Base-by-base conservation (phyloP, 2,113 vertebrate genomes). In the Acanthochromis polyacanthus region DNA sequence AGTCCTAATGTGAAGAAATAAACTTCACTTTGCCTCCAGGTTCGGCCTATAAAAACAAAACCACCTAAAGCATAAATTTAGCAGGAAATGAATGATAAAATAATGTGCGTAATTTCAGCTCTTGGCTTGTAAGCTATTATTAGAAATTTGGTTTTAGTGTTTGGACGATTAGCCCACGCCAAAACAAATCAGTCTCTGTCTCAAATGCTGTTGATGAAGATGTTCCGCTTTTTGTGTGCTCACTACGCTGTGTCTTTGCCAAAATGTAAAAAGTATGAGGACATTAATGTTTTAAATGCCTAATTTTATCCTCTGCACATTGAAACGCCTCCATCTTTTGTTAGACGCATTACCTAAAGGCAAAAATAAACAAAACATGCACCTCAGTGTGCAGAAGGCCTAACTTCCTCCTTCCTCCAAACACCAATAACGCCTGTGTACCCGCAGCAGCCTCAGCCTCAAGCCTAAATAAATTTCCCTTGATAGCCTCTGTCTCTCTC, bases 381-480 rank as follows among this genome's bases (percentile, higher is more conserved):
- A 8, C 51, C 19, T 83, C 59, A 68, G 52, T 83, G 68, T 72
- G 60, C 48, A 73, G 36, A 40, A 46, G 10, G 71, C 64, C 64
- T 32, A 63, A 58, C 61, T 38, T 50, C 53, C 14, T 60, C 63
- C 11, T 68, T 25, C 30, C 38, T 81, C 71, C 77, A 50, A 83
- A 69, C 30, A 57, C 43, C 74, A 81, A 81, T 85, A 87, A 87
- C 74, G 22, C 22, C 58, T 70, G 52, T 62, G 11, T 61, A 75
- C 30, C 38, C 61, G 63, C 66, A 59, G 57, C 60, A 75, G 69
- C 71, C 32, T 69, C 61, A 68, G 68, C 69, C 30, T 55, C 63
- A 66, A 80, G 30, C 70, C 75, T 66, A 66, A 80, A 86, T 78
- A 80, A 75, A 85, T 81, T 79, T 80, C 82, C 71, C 74, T 30